A percentile compares a stretch with the other conserved stretches of the same genome.
phyloP scores from a whole-genome alignment of 2,113 vertebrate species.

The Oncorhynchus keta region DNA sequence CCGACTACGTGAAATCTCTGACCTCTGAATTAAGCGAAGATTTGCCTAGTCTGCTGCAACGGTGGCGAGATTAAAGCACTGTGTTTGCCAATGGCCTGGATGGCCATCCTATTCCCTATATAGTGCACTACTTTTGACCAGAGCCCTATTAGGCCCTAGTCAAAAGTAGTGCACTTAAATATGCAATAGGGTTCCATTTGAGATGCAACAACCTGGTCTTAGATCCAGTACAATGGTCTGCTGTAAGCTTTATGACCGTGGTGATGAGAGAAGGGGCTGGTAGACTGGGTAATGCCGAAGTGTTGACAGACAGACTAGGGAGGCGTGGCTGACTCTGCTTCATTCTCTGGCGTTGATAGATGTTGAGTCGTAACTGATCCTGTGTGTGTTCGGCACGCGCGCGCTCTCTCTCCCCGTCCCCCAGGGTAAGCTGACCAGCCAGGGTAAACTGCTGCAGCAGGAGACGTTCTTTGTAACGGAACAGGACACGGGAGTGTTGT shows the following conservation, averaged over 20 bases:
- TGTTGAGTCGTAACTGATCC: background rate
- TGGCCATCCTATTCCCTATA: too few species aligned
- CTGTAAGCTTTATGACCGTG: background rate
- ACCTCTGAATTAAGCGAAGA: background rate
- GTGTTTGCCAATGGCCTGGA: constrained; percentile 5
- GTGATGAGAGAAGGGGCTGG: background rate
- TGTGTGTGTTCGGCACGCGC: constrained; percentile 6
- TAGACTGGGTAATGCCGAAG: background rate
- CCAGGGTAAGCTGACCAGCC: constrained; percentile 92
- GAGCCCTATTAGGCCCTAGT: too few species aligned
- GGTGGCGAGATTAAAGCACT: background rate
- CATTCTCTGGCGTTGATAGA: constrained; percentile 3
- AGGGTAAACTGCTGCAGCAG: constrained; percentile 96
- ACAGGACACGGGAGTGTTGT: constrained; percentile 89
- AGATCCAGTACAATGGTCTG: background rate
- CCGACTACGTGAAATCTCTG: background rate
- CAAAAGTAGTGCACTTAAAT: too few species aligned
- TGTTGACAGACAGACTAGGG: background rate
- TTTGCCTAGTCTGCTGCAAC: background rate
- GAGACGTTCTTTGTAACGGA: constrained; percentile 96
- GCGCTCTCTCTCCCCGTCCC: constrained; percentile 2
- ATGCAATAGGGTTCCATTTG: too few species aligned
- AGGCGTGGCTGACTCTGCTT: background rate
- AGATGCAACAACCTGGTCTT: background rate
- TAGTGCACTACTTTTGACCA: background rate